Evolutionary conservation across 1,140 invertebrate genomes (phyloP).

Genomic region (Bathynomus jamesi): DNA sequence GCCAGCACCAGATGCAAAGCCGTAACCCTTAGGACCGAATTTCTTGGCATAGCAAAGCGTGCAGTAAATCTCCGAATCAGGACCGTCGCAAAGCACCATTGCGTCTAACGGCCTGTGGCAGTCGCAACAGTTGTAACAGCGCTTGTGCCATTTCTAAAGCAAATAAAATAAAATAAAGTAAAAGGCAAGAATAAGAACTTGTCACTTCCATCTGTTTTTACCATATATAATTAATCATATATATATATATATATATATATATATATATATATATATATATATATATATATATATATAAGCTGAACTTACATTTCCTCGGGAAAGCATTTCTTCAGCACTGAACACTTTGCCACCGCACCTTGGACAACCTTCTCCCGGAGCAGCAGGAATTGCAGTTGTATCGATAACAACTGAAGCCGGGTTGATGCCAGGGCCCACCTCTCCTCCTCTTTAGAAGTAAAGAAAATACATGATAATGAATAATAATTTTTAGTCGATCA

Average conservation of each 20-base stretch:
- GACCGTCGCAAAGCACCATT: conserved; percentile 77
- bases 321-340: conserved; percentile 85
- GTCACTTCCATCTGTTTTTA: no score
- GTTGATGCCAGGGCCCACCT: conserved; percentile 49
- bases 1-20: conserved; percentile 34
- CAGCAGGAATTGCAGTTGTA: conserved; percentile 78
- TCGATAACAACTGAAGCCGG: conserved; percentile 58
- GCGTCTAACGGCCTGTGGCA: conserved; percentile 69
- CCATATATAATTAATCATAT: not conserved
- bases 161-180: not conserved
- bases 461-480: no score
- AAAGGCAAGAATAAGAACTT: no score
- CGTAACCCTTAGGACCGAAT: conserved; percentile 70
- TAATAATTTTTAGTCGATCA: no score
- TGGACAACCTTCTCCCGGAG: conserved; percentile 78
- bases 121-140: conserved; percentile 52
- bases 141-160: conserved; percentile 50
- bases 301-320: conserved; percentile 51
- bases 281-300: not conserved
- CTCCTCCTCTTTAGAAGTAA: conserved; percentile 32
- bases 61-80: conserved; percentile 81
- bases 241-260: conserved; percentile 3
- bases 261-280: conserved; percentile 1
- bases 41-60: conserved; percentile 78
- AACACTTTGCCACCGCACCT: conserved; percentile 87